These are phyloP conservation scores for Thalpophila matura DNA, from an alignment of 2,888 invertebrate species.

Conservation along the genomic window DNA sequence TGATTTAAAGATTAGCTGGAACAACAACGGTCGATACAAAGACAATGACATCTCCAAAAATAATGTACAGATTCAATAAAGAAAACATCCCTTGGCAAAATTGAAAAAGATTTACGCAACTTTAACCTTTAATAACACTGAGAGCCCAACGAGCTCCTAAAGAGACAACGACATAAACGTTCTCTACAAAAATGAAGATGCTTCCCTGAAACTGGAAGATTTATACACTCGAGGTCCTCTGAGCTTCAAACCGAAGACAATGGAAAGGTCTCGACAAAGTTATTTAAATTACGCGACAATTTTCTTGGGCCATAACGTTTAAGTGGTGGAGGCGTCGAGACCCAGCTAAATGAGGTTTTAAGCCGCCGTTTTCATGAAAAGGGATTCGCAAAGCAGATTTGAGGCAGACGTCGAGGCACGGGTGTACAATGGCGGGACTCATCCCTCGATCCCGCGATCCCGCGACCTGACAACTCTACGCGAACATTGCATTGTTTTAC, in stretches of 20 bases:
- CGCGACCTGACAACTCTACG: slow-evolving; percentile 69
- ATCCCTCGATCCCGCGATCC: slow-evolving; percentile 66
- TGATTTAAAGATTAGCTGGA: background rate
- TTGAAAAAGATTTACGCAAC: slow-evolving; percentile 59
- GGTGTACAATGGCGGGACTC: slow-evolving; percentile 78
- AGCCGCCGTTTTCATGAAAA: slow-evolving; percentile 83
- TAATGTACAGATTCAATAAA: slow-evolving; percentile 65
- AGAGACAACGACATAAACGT: slow-evolving; percentile 68
- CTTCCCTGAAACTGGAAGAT: slow-evolving; percentile 73
- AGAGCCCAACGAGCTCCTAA: slow-evolving; percentile 58
- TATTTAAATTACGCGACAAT: slow-evolving; percentile 89
- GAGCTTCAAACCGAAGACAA: slow-evolving; percentile 79
- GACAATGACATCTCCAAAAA: slow-evolving; percentile 2
- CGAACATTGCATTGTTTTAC: slow-evolving; percentile 86
- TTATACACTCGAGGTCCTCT: slow-evolving; percentile 79
- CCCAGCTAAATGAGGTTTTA: slow-evolving; percentile 88
- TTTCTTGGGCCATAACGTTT: slow-evolving; percentile 84
- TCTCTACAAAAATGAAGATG: slow-evolving; percentile 74
- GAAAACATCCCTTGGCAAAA: slow-evolving; percentile 33
- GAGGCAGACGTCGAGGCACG: slow-evolving; percentile 74
- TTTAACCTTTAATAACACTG: slow-evolving; percentile 66
- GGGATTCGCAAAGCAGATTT: slow-evolving; percentile 87
- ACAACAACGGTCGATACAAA: background rate
- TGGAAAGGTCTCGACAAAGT: slow-evolving; percentile 80
- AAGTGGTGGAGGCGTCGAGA: slow-evolving; percentile 83